Percentiles rank a stretch among this genome's conserved stretches.
phyloP scores from a whole-genome alignment of 1,140 invertebrate species.

The Callitettix versicolor region DNA sequence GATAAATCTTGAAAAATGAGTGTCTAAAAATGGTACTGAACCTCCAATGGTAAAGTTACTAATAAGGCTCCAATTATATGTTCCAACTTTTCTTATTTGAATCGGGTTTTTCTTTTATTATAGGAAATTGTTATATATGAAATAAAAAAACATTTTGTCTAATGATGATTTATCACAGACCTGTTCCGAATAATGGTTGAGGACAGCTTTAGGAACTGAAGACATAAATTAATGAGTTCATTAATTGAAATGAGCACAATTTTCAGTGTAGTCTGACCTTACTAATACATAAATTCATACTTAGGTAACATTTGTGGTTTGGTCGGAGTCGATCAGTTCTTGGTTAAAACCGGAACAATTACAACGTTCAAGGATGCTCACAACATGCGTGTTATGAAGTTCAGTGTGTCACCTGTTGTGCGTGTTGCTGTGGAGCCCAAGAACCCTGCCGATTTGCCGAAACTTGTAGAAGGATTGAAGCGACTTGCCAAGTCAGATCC shows the following conservation, averaged over 20 bases:
- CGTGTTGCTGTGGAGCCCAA: slow-evolving; percentile 98
- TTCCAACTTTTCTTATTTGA: no score
- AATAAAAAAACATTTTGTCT: no score
- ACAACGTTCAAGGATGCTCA: slow-evolving; percentile 98
- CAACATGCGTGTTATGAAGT: slow-evolving; percentile 98
- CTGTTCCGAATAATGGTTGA: slow-evolving; percentile 31
- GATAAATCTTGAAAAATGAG: no score
- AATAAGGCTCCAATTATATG: no score
- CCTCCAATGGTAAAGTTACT: no score
- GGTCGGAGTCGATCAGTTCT: slow-evolving; percentile 98
- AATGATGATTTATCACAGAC: slow-evolving; percentile 33
- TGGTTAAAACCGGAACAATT: slow-evolving; percentile 99
- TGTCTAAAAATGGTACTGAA: no score
- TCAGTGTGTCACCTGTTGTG: slow-evolving; percentile 98
- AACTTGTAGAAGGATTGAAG: slow-evolving; percentile 96
- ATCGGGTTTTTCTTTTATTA: no score
- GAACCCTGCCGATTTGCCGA: slow-evolving; percentile 97
- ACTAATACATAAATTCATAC: no score
- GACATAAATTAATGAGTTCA: slow-evolving; percentile 27
- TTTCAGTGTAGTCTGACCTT: no score
- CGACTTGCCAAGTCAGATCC: slow-evolving; percentile 99
- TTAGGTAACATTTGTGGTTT: slow-evolving; percentile 94
- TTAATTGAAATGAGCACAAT: no score
- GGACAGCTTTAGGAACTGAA: slow-evolving; percentile 27
- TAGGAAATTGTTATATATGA: no score